Evolutionary conservation across 2,797 vertebrate species (phyloP).

Genomic region (Chrysocyon brachyurus): DNA sequence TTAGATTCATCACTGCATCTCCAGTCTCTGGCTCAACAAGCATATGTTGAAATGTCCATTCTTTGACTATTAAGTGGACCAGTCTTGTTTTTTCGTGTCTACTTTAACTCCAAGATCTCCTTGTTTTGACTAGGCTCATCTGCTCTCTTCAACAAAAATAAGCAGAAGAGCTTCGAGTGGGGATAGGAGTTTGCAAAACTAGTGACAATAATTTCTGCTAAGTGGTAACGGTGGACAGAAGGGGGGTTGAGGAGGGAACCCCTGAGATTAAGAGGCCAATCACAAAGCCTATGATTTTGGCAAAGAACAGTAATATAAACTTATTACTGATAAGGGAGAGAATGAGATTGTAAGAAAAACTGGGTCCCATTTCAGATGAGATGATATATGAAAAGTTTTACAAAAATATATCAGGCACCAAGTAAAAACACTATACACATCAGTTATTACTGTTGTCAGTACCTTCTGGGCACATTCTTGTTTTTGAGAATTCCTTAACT

Average conservation of each 20-base stretch:
- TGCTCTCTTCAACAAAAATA: background rate
- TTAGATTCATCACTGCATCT: background rate
- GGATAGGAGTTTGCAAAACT: slow-evolving; percentile 1
- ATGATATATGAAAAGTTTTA: slow-evolving; percentile 55
- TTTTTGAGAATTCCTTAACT: slow-evolving; percentile 61
- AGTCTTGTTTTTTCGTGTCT: background rate
- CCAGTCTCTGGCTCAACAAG: slow-evolving; percentile 44
- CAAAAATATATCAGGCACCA: slow-evolving; percentile 40
- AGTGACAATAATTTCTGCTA: background rate
- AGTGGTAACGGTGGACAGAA: background rate
- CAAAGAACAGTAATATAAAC: slow-evolving; percentile 66
- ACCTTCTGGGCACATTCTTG: background rate
- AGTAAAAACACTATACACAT: background rate
- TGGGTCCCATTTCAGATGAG: slow-evolving; percentile 78
- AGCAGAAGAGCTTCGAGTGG: background rate
- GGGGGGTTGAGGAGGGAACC: background rate
- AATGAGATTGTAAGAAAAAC: slow-evolving; percentile 68
- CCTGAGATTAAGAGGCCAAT: background rate
- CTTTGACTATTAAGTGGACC: background rate
- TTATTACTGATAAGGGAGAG: slow-evolving; percentile 36
- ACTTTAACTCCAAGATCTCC: background rate
- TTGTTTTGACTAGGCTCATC: background rate
- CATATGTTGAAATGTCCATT: background rate
- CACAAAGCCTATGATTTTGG: slow-evolving; percentile 36
- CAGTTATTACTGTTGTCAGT: background rate